Conservation (phyloP, 1,140 invertebrate genomes). For the Adelges cooleyi region DNA sequence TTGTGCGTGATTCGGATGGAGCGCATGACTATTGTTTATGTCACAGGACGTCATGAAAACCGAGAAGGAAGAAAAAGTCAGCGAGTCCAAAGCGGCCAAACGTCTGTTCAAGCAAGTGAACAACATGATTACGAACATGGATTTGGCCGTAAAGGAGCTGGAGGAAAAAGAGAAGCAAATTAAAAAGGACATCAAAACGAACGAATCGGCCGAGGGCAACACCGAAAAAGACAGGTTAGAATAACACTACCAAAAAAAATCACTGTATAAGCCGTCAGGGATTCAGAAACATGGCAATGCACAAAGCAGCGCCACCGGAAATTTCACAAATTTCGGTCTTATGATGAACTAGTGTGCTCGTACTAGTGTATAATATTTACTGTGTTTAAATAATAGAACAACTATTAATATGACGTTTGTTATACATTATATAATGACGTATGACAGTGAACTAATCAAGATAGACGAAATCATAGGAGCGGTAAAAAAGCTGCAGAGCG, state of each 20-base stretch:
- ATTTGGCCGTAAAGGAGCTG: constrained; percentile 57
- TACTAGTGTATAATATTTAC: too few species aligned
- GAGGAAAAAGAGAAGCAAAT: constrained; percentile 51
- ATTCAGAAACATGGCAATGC: too few species aligned
- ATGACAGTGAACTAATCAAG: constrained; percentile 60
- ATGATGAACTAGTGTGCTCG: too few species aligned
- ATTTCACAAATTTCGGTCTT: too few species aligned
- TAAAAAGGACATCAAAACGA: constrained; percentile 39
- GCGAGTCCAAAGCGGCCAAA: constrained; percentile 70
- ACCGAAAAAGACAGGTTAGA: constrained; percentile 30
- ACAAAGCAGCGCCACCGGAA: too few species aligned
- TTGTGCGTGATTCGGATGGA: too few species aligned
- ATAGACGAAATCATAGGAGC: constrained; percentile 80
- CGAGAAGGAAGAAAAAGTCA: constrained; percentile 56
- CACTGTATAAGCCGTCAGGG: too few species aligned
- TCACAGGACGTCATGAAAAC: constrained; percentile 55
- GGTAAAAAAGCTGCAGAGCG: constrained; percentile 69
- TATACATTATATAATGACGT: constrained; percentile 19
- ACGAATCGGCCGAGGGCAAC: constrained; percentile 37
- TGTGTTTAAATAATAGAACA: not conserved
- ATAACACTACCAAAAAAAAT: too few species aligned
- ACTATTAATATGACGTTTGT: too few species aligned
- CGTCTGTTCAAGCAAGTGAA: constrained; percentile 60
- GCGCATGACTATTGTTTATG: too few species aligned
- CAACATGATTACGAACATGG: constrained; percentile 79